Percentiles rank a stretch among this genome's conserved stretches.
Evolutionary conservation across 2,113 vertebrate genomes (phyloP).

Genomic region (Natator depressus): DNA sequence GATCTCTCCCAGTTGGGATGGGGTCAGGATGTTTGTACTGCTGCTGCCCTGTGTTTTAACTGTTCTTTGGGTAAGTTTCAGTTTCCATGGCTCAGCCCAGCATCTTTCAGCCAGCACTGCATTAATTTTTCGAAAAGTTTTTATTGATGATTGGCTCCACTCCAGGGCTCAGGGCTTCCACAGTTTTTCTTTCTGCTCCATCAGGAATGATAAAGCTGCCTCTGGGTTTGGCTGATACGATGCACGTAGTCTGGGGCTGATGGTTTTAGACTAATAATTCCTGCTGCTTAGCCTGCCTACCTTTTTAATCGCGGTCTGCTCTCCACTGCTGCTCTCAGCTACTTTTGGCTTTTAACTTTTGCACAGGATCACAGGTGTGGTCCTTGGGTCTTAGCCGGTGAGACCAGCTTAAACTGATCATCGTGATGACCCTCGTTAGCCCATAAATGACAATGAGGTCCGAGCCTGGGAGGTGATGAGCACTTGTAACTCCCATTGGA

Average conservation of each 20-base stretch:
- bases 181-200: neutral
- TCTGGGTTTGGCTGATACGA: neutral
- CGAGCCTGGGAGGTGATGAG: neutral
- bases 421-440: neutral
- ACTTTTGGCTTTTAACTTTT: neutral
- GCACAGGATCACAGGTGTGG: neutral
- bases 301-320: neutral
- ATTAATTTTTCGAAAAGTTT: neutral
- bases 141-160: neutral
- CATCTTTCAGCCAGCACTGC: neutral
- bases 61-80: neutral
- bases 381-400: neutral
- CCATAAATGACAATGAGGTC: neutral
- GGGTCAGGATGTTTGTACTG: neutral
- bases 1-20: neutral
- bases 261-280: neutral
- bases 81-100: neutral
- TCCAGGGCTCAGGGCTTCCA: neutral
- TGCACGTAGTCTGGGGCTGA: neutral
- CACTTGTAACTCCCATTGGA: neutral
- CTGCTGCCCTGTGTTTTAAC: neutral
- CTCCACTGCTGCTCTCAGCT: neutral
- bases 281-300: neutral
- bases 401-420: neutral
- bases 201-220: neutral